Conservation (phyloP, 2,113 vertebrate genomes). For the Podilymbus podiceps region DNA sequence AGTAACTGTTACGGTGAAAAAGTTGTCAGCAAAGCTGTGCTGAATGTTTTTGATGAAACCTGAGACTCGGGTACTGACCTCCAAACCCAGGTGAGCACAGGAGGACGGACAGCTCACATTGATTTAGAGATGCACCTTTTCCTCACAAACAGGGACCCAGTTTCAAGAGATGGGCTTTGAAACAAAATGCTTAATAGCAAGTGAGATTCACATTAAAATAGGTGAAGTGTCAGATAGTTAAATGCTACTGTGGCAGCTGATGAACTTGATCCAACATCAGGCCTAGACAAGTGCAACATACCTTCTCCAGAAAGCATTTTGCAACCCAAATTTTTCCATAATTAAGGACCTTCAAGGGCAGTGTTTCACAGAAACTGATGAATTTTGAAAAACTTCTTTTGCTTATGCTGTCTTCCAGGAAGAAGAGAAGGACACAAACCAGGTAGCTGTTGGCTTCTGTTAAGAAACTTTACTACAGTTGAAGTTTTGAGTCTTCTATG, state of each 20-base stretch:
- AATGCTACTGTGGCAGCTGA: not conserved
- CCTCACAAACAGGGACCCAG: not conserved
- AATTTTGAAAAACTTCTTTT: not conserved
- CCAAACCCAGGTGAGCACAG: not conserved
- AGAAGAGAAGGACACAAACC: not conserved
- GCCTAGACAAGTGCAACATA: not conserved
- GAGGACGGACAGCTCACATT: not conserved
- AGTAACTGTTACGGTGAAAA: conserved; percentile 27
- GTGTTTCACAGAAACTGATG: not conserved
- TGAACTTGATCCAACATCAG: not conserved
- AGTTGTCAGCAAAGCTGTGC: not conserved
- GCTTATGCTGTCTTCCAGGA: not conserved
- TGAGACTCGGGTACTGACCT: not conserved
- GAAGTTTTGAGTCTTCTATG: not conserved
- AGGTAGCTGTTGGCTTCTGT: not conserved
- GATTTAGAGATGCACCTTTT: not conserved
- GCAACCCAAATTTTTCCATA: not conserved
- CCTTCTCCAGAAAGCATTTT: not conserved
- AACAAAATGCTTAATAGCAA: not conserved
- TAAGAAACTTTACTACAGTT: not conserved
- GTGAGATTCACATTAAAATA: not conserved
- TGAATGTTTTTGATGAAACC: not conserved
- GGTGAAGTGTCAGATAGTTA: not conserved
- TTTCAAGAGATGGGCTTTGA: not conserved
- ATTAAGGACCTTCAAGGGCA: not conserved